Percentiles rank a stretch among this genome's conserved stretches.
Conservation (phyloP, 2,888 invertebrate species). For the Pachliopta kotzebuea region DNA sequence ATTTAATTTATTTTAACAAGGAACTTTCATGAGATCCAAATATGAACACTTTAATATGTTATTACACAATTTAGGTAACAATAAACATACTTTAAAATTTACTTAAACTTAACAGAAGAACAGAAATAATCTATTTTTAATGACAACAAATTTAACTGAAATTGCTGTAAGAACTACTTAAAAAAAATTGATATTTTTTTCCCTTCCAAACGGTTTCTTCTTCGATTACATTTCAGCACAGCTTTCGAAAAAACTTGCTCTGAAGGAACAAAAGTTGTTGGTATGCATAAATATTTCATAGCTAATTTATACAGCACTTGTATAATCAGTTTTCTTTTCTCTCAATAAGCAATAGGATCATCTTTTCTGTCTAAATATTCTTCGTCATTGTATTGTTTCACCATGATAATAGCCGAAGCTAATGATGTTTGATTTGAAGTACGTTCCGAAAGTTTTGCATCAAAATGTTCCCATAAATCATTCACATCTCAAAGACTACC, state of each 20-base stretch:
- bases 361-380: conserved; percentile 5
- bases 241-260: conserved; percentile 12
- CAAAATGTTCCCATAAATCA: no score
- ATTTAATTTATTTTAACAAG: conserved; percentile 5
- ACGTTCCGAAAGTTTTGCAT: no score
- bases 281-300: conserved; percentile 21
- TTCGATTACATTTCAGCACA: conserved; percentile 4
- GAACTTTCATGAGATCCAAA: conserved; percentile 7
- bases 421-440: no score
- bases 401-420: no score
- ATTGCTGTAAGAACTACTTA: conserved; percentile 12
- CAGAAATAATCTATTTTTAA: conserved; percentile 1
- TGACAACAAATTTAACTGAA: conserved; percentile 9
- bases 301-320: conserved; percentile 12
- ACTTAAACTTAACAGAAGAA: no score
- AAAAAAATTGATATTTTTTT: conserved; percentile 15
- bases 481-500: no score
- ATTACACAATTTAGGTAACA: conserved; percentile 5
- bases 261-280: conserved; percentile 11
- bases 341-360: conserved; percentile 8
- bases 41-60: conserved; percentile 6
- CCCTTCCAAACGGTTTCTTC: no score
- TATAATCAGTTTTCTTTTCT: conserved; percentile 6
- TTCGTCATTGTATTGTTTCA: no score
- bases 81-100: conserved; percentile 2